These are phyloP conservation scores for Apotomis betuletana DNA, from an alignment of 2,888 invertebrate genomes.

Conservation along the genomic window DNA sequence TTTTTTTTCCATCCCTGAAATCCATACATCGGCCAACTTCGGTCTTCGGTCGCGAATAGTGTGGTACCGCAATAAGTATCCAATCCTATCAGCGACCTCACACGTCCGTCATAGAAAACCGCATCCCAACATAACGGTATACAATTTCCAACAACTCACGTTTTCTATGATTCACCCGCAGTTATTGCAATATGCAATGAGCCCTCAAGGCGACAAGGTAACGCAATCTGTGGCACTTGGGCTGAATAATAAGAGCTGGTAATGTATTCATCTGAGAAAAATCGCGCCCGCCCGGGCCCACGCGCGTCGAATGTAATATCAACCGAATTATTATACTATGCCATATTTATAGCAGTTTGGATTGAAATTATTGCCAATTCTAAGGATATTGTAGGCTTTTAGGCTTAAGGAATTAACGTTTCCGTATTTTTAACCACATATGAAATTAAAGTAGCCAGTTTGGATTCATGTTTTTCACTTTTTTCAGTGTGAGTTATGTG, in stretches of 20 bases:
- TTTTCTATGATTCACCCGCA: constrained; percentile 39
- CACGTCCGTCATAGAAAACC: constrained; percentile 19
- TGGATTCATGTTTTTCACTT: no score
- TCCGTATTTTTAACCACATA: no score
- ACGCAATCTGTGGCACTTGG: constrained; percentile 64
- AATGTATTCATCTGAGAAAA: constrained; percentile 74
- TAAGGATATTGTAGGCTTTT: no score
- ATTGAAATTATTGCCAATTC: constrained; percentile 2
- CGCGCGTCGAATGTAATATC: constrained; percentile 55
- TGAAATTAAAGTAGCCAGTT: no score
- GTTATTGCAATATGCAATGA: constrained; percentile 67
- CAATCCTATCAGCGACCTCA: background rate
- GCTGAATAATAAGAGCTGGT: constrained; percentile 68
- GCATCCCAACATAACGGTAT: constrained; percentile 28
- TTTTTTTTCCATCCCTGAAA: background rate
- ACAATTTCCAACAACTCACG: constrained; percentile 25
- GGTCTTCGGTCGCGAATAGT: background rate
- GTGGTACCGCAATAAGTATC: background rate
- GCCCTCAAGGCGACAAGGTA: constrained; percentile 72
- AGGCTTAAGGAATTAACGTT: no score
- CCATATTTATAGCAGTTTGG: constrained; percentile 33
- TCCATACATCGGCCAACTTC: no score
- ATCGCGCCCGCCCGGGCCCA: constrained; percentile 55
- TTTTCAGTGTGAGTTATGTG: no score
- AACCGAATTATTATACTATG: constrained; percentile 51